Base-by-base conservation (phyloP, 1,140 invertebrate species). In the Forficula auricularia region DNA sequence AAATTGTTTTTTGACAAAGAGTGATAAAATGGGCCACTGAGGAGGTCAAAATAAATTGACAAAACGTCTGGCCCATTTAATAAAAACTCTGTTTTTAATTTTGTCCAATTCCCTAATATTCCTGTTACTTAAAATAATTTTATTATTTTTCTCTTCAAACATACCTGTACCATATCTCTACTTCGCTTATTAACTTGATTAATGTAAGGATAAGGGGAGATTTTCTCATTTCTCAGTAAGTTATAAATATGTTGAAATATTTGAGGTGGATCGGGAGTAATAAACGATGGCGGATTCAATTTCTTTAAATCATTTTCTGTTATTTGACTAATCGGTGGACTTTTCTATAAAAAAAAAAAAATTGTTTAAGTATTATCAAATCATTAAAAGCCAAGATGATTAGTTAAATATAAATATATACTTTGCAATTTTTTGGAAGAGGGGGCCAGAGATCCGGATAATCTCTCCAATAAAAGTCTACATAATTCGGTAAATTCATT, bases 381-480 rank as follows among this genome's bases (percentile, higher is more conserved):
- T n/a, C n/a, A 27, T 27, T 27, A 6, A 27, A 27, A 27, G 30
- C 2, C 15, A 42, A n/a, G 43, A 34, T 10, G 16, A 42, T 10
- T 16, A 27, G 4, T 6, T 27, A 6, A 14, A 14, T 6, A 10
- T n/a, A 19, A 6, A 14, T 2, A 44, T 19, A 40, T 47, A 49
- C 34, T 49, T 58, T 50, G 52, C 53, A n/a, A n/a, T n/a, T n/a
- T n/a, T n/a, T 33, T 40, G 45, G 34, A n/a, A 32, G 46, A 41
- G 65, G 47, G 33, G 54, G 54, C 53, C 65, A 76, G 12, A 74
- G 54, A 3, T 64, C 57, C 0, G 89, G 86, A 55, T 79, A 89
- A 63, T 95, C 88, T 47, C 81, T 62, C 64, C 82, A 81, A 57
- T 96, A 96, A 57, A 87, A 76, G 52, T 82, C 70, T 9, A 73